Evolutionary conservation across 2,797 vertebrate species (phyloP).

Genomic region (Basileuterus tristriatus): DNA sequence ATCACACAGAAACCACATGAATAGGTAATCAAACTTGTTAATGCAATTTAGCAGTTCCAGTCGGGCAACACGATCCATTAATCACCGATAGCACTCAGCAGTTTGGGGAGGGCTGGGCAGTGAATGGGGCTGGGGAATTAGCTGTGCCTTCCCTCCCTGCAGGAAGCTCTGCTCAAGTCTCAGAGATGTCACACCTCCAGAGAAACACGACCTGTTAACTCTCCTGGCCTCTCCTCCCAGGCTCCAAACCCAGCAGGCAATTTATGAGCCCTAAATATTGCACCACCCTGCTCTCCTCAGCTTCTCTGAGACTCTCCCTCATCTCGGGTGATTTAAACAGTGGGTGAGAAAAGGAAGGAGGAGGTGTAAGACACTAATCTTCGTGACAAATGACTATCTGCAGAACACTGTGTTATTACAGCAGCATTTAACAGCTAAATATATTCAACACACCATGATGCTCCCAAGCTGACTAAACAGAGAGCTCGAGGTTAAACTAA

Average conservation of each 20-base stretch:
- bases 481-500: not conserved
- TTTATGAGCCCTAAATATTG: not conserved
- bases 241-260: not conserved
- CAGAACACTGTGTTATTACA: constrained; percentile 45
- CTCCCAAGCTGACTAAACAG: not conserved
- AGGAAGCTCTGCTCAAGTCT: not conserved
- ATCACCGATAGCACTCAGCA: not conserved
- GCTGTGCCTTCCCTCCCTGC: not conserved
- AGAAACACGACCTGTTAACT: not conserved
- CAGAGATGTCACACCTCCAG: not conserved
- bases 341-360: constrained; percentile 60
- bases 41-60: constrained; percentile 24
- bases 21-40: constrained; percentile 53
- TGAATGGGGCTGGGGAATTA: not conserved
- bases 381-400: constrained; percentile 56
- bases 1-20: not conserved
- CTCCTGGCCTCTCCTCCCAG: not conserved
- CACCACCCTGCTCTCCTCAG: not conserved
- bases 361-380: constrained; percentile 68
- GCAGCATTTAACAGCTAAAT: constrained; percentile 23
- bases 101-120: not conserved
- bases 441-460: not conserved
- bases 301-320: constrained; percentile 11
- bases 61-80: not conserved
- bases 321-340: constrained; percentile 30